phyloP scores from a whole-genome alignment of 2,888 invertebrate genomes.

The Malthinus seriepunctatus region DNA sequence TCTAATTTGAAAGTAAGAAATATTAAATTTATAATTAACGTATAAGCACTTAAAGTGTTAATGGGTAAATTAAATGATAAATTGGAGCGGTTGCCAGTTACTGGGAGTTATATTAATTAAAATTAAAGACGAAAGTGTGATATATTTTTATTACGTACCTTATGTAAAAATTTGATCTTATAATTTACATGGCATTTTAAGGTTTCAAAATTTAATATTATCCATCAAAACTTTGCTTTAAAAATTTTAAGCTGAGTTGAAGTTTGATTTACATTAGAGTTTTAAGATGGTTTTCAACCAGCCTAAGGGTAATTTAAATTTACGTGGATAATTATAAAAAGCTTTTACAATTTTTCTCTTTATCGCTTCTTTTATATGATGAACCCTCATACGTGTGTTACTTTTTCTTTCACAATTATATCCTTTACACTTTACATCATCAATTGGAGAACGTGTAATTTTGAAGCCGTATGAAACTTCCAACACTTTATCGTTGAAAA shows the following conservation, averaged over 20 bases:
- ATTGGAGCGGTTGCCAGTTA: too few species aligned
- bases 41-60: too few species aligned
- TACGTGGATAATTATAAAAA: constrained; percentile 10
- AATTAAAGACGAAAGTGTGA: background rate
- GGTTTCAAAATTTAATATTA: constrained; percentile 16
- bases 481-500: constrained; percentile 20
- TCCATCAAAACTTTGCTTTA: constrained; percentile 14
- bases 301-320: constrained; percentile 15
- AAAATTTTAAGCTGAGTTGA: constrained; percentile 11
- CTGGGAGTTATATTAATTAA: too few species aligned
- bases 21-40: too few species aligned
- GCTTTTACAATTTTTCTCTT: constrained; percentile 14
- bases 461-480: constrained; percentile 16
- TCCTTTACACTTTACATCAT: constrained; percentile 12
- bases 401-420: constrained; percentile 10
- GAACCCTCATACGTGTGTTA: constrained; percentile 10
- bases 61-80: too few species aligned
- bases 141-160: background rate
- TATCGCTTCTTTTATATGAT: constrained; percentile 6
- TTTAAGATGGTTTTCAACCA: constrained; percentile 13
- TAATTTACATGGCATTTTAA: constrained; percentile 7
- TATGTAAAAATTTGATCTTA: background rate
- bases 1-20: too few species aligned
- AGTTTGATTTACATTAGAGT: constrained; percentile 19
- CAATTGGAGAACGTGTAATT: constrained; percentile 20